Conservation (phyloP, 2,113 vertebrate genomes). For the Carassius carassius region DNA sequence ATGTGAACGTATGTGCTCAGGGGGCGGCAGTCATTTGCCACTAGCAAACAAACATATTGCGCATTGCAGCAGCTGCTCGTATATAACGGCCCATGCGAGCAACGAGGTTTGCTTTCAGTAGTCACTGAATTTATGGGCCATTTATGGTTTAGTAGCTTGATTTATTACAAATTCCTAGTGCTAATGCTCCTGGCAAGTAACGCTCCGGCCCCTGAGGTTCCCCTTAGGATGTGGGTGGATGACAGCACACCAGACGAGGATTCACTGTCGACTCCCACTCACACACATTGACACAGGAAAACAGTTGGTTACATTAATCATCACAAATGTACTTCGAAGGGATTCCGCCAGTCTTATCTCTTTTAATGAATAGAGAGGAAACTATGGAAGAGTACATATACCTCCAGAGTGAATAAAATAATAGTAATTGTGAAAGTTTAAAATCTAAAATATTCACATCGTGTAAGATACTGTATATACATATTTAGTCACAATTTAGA, state of each 20-base stretch:
- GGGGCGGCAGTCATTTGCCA: slow-evolving; percentile 25
- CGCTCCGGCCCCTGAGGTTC: slow-evolving; percentile 8
- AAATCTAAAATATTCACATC: background rate
- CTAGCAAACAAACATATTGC: slow-evolving; percentile 34
- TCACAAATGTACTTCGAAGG: slow-evolving; percentile 3
- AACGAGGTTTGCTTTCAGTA: background rate
- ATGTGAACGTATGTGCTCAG: slow-evolving; percentile 8
- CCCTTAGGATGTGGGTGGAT: slow-evolving; percentile 34
- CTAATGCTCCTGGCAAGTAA: slow-evolving; percentile 35
- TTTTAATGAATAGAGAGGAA: background rate
- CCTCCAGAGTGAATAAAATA: background rate
- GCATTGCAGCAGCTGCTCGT: slow-evolving; percentile 38
- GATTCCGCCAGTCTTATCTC: background rate
- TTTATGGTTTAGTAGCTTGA: slow-evolving; percentile 35
- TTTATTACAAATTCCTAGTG: slow-evolving; percentile 29
- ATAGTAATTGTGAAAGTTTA: background rate
- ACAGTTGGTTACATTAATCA: slow-evolving; percentile 29
- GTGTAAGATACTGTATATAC: background rate
- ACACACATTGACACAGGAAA: slow-evolving; percentile 6
- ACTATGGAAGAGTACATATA: no score
- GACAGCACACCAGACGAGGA: slow-evolving; percentile 33
- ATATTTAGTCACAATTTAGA: background rate
- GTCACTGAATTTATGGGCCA: slow-evolving; percentile 22
- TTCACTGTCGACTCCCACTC: slow-evolving; percentile 34
- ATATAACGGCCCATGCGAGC: background rate